Percentiles rank a stretch among this genome's conserved stretches.
These are phyloP conservation scores for Meandrusa payeni DNA, from an alignment of 2,888 invertebrate species.

Conservation along the genomic window DNA sequence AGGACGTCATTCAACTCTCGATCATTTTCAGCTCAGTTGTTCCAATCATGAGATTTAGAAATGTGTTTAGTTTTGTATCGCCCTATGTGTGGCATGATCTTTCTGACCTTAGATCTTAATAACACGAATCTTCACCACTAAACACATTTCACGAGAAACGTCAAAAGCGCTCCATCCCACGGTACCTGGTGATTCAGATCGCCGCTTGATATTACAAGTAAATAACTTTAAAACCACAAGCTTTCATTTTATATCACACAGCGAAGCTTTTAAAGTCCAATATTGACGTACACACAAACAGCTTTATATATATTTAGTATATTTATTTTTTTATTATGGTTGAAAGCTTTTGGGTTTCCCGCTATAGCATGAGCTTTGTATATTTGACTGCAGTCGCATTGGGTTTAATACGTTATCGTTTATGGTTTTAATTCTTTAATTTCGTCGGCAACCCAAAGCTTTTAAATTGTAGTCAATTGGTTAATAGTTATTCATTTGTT, in stretches of 20 bases:
- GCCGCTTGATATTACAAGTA: slow-evolving; percentile 29
- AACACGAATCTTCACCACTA: slow-evolving; percentile 24
- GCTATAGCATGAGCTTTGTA: slow-evolving; percentile 55
- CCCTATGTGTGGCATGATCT: slow-evolving; percentile 25
- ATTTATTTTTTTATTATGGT: slow-evolving; percentile 41
- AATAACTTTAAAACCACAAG: slow-evolving; percentile 58
- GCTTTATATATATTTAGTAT: slow-evolving; percentile 35
- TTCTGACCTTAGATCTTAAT: slow-evolving; percentile 18
- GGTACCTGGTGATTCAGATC: slow-evolving; percentile 33
- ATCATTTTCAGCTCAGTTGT: slow-evolving; percentile 32
- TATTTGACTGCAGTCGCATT: slow-evolving; percentile 34
- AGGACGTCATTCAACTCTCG: slow-evolving; percentile 30
- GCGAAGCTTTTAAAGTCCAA: slow-evolving; percentile 65
- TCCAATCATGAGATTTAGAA: slow-evolving; percentile 31
- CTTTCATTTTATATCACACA: slow-evolving; percentile 53
- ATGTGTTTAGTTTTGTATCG: slow-evolving; percentile 39
- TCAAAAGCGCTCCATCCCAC: slow-evolving; percentile 28
- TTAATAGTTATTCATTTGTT: slow-evolving; percentile 10
- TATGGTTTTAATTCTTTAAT: slow-evolving; percentile 19
- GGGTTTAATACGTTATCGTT: slow-evolving; percentile 35
- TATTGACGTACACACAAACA: slow-evolving; percentile 57
- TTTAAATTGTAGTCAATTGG: slow-evolving; percentile 15
- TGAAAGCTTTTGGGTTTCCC: slow-evolving; percentile 76
- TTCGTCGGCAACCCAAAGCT: slow-evolving; percentile 64
- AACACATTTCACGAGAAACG: slow-evolving; percentile 34